Evolutionary conservation across 1,140 invertebrate genomes (phyloP).

Genomic region (Drosophila tropicalis): DNA sequence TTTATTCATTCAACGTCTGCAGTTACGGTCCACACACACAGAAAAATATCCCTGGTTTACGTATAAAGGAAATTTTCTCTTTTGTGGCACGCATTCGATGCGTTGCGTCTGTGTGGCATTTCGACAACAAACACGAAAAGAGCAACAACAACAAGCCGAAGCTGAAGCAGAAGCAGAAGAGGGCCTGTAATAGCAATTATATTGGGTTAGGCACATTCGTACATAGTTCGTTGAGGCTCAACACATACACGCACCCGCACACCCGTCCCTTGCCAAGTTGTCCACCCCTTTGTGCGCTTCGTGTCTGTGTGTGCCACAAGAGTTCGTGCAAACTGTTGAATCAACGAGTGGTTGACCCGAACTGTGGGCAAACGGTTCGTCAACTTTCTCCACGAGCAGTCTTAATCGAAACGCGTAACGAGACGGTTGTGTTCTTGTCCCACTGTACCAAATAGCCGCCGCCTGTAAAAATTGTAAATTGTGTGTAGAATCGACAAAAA

Average conservation of each 20-base stretch:
- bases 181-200: conserved; percentile 70
- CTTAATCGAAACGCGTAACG: conserved; percentile 60
- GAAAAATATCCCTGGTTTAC: conserved; percentile 10
- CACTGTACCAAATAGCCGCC: conserved; percentile 19
- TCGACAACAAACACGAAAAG: conserved; percentile 50
- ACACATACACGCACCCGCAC: conserved; percentile 1
- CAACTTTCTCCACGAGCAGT: conserved; percentile 48
- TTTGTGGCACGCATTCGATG: conserved; percentile 53
- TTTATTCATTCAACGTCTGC: conserved; percentile 26
- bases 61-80: conserved; percentile 57
- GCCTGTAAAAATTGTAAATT: conserved; percentile 16
- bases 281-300: conserved; percentile 22
- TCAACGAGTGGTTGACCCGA: conserved; percentile 81
- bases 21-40: conserved; percentile 24
- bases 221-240: conserved; percentile 35
- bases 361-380: conserved; percentile 40
- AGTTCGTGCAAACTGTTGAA: conserved; percentile 72
- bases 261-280: background rate
- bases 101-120: conserved; percentile 8
- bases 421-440: conserved; percentile 63
- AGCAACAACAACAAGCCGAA: conserved; percentile 48
- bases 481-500: conserved; percentile 10
- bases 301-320: conserved; percentile 25
- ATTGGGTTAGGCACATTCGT: conserved; percentile 67
- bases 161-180: conserved; percentile 32